phyloP scores from a whole-genome alignment of 2,113 vertebrate genomes.

The Coturnix japonica region DNA sequence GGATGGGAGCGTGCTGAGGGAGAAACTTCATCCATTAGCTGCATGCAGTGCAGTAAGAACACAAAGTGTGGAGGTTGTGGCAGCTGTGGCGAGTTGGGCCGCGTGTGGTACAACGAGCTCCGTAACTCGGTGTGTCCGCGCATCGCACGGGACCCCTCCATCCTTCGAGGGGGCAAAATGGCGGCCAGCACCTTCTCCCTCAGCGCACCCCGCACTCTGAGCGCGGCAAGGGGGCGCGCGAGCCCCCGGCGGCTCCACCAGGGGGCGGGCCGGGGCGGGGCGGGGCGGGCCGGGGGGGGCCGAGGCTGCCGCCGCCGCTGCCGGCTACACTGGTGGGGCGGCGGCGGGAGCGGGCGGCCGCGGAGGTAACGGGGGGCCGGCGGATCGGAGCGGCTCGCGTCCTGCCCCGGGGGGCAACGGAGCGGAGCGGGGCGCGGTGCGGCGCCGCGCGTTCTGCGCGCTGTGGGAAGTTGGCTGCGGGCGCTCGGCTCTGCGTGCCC shows the following conservation, averaged over 20 bases:
- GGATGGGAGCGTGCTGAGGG: background rate
- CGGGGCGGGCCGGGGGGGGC: background rate
- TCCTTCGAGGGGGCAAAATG: fast-evolving
- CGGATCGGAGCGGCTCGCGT: too few relatives aligned
- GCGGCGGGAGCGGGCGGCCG: background rate
- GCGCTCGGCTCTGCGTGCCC: background rate
- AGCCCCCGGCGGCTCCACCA: background rate
- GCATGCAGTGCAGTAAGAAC: background rate
- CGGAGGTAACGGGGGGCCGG: background rate
- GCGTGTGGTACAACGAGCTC: fast-evolving
- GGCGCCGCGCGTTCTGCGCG: too few relatives aligned
- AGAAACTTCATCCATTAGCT: background rate
- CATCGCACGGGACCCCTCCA: background rate
- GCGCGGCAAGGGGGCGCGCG: background rate
- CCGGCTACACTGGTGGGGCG: constrained; percentile 5
- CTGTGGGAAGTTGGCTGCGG: background rate
- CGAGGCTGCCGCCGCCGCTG: background rate
- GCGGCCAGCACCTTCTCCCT: fast-evolving
- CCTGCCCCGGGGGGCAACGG: background rate
- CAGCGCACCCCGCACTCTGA: background rate
- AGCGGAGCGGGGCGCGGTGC: background rate
- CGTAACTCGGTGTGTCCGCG: too few relatives aligned
- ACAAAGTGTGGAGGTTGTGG: fast-evolving
- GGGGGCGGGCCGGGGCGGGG: background rate
- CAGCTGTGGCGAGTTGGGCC: background rate